Conservation (phyloP, 2,113 vertebrate species). For the Pachypanchax playfairii region DNA sequence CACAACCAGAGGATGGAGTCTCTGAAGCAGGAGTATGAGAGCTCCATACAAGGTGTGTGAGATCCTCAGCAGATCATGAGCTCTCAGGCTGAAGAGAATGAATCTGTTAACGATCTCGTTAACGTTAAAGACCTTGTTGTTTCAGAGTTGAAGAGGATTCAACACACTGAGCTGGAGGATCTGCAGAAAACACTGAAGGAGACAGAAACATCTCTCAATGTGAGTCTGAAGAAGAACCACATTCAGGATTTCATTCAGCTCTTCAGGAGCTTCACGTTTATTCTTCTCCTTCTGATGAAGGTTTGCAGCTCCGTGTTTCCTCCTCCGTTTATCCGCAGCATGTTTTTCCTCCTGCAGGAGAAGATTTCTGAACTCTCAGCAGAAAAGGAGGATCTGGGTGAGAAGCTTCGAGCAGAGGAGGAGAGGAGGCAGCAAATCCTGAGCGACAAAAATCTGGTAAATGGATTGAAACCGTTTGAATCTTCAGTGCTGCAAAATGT, state of each 20-base stretch:
- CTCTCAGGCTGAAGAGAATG: neutral
- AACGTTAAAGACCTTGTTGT: conserved; percentile 22
- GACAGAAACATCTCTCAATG: conserved; percentile 84
- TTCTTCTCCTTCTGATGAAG: neutral
- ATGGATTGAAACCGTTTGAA: no score
- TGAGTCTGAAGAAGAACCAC: no score
- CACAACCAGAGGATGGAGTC: conserved; percentile 83
- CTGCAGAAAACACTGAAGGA: conserved; percentile 83
- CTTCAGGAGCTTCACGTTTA: no score
- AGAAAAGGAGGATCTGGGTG: conserved; percentile 85
- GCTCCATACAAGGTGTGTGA: conserved; percentile 83
- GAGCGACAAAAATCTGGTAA: conserved; percentile 86
- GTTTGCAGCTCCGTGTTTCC: no score
- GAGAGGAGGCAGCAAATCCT: conserved; percentile 84
- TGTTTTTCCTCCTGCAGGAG: conserved; percentile 75
- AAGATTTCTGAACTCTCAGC: conserved; percentile 81
- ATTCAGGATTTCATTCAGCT: no score
- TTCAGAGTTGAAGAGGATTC: conserved; percentile 85
- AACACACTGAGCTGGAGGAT: conserved; percentile 80
- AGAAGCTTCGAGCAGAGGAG: conserved; percentile 85
- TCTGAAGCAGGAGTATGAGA: conserved; percentile 82
- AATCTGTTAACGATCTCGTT: no score
- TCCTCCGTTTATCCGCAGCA: no score
- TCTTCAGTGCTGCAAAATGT: no score
- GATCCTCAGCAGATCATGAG: neutral